A percentile compares a stretch with the other conserved stretches of the same genome.
These are phyloP conservation scores for Pachymerium ferrugineum DNA, from an alignment of 2,888 invertebrate genomes.

Conservation along the genomic window DNA sequence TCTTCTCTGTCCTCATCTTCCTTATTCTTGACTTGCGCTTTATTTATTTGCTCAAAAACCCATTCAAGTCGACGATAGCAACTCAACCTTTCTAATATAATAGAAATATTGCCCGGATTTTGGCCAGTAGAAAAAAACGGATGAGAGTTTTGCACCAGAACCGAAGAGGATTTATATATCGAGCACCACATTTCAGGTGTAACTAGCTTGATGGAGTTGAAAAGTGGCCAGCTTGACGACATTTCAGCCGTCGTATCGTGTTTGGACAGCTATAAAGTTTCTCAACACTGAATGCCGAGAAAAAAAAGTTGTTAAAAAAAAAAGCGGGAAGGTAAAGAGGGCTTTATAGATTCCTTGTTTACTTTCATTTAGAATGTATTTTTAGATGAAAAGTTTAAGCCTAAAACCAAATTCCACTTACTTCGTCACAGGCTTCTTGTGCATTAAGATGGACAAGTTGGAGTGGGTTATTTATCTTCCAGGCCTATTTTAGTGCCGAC, in stretches of 20 bases:
- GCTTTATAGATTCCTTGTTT: too few relatives aligned
- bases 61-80: constrained; percentile 9
- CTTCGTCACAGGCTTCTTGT: not conserved
- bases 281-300: too few relatives aligned
- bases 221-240: constrained; percentile 9
- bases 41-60: not conserved
- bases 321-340: too few relatives aligned
- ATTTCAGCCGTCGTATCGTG: constrained; percentile 1
- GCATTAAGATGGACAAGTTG: constrained; percentile 11
- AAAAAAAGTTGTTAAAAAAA: not conserved
- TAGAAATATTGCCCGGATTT: constrained; percentile 1
- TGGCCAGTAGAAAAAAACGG: too few relatives aligned
- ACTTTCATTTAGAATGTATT: too few relatives aligned
- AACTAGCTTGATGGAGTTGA: constrained; percentile 10
- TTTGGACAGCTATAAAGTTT: constrained; percentile 11
- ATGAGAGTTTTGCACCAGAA: too few relatives aligned
- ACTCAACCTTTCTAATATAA: constrained; percentile 15
- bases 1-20: constrained; percentile 11
- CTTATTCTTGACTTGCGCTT: constrained; percentile 16
- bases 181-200: constrained; percentile 1
- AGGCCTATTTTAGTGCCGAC: not conserved
- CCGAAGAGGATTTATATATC: not conserved
- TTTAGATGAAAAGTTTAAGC: too few relatives aligned
- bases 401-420: not conserved
- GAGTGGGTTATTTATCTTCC: constrained; percentile 6